Percentiles rank a stretch among this genome's conserved stretches.
Conservation (phyloP, 2,797 vertebrate genomes). For the Rhinichthys osculus region DNA sequence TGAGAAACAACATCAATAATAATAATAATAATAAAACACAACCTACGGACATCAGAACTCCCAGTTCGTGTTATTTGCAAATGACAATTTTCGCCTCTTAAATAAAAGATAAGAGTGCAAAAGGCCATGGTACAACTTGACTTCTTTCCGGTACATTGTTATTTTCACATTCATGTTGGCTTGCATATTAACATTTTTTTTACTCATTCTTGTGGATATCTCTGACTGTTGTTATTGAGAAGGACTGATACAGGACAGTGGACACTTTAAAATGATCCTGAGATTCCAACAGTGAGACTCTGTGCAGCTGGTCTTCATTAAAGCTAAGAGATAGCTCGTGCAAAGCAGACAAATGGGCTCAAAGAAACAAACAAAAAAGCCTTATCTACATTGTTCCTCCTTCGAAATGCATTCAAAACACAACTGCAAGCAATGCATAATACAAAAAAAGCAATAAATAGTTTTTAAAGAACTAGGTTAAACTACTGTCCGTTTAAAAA, state of each 20-base stretch:
- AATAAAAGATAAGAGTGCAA: constrained; percentile 56
- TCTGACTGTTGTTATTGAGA: constrained; percentile 7
- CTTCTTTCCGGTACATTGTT: constrained; percentile 58
- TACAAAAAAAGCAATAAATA: constrained; percentile 76
- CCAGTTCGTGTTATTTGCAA: constrained; percentile 42
- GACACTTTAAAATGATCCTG: constrained; percentile 67
- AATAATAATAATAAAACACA: constrained; percentile 2
- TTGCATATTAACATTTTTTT: constrained; percentile 45
- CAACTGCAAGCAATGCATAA: constrained; percentile 46
- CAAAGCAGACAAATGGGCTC: constrained; percentile 58
- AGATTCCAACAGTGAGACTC: constrained; percentile 74
- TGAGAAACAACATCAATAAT: constrained; percentile 1
- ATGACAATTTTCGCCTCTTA: constrained; percentile 48
- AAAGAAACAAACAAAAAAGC: constrained; percentile 63
- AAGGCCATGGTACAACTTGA: constrained; percentile 30
- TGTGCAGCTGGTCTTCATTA: constrained; percentile 65
- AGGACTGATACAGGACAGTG: constrained; percentile 28
- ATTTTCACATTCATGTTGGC: constrained; percentile 43
- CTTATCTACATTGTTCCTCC: constrained; percentile 56
- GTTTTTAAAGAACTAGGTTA: constrained; percentile 62
- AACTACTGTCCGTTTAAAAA: constrained; percentile 62
- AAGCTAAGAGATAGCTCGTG: constrained; percentile 70
- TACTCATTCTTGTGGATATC: constrained; percentile 27
- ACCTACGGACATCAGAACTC: constrained; percentile 50
- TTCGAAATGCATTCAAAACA: constrained; percentile 56